Conservation (phyloP, 1,140 invertebrate species). For the Harpegnathos saltator region DNA sequence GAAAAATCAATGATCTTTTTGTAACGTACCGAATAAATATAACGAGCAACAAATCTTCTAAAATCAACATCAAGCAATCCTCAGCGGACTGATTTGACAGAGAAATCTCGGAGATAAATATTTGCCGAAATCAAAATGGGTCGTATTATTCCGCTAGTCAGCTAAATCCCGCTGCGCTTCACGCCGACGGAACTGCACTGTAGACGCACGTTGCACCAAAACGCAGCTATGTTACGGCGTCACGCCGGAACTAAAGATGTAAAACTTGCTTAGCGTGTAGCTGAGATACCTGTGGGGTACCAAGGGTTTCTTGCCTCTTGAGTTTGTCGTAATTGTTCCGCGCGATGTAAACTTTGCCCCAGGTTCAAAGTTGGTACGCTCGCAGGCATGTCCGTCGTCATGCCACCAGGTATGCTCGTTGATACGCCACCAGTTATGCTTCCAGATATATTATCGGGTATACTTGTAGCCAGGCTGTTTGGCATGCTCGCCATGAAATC, state of each 20-base stretch:
- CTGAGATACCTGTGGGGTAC: conserved; percentile 70
- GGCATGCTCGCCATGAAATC: conserved; percentile 25
- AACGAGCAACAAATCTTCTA: background rate
- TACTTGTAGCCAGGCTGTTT: conserved; percentile 25
- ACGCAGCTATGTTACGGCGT: background rate
- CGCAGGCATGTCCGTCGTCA: conserved; percentile 54
- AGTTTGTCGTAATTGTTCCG: conserved; percentile 59
- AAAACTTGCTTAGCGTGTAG: conserved; percentile 34
- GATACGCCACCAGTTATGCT: conserved; percentile 60
- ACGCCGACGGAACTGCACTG: background rate
- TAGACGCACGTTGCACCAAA: background rate
- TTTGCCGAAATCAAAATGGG: background rate
- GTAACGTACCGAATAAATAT: too few species aligned
- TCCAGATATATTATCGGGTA: conserved; percentile 57
- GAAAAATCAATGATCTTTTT: too few species aligned
- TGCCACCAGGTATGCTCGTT: conserved; percentile 49
- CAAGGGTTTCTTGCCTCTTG: conserved; percentile 53
- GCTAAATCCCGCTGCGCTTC: background rate
- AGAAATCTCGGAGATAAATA: conserved; percentile 5
- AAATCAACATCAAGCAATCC: background rate
- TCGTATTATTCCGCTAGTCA: conserved; percentile 5
- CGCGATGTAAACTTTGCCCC: conserved; percentile 65
- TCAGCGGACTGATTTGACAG: background rate
- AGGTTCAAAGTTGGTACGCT: conserved; percentile 72
- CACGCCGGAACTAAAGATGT: conserved; percentile 27